Conservation (phyloP, 2,888 invertebrate genomes). For the Cancer borealis region DNA sequence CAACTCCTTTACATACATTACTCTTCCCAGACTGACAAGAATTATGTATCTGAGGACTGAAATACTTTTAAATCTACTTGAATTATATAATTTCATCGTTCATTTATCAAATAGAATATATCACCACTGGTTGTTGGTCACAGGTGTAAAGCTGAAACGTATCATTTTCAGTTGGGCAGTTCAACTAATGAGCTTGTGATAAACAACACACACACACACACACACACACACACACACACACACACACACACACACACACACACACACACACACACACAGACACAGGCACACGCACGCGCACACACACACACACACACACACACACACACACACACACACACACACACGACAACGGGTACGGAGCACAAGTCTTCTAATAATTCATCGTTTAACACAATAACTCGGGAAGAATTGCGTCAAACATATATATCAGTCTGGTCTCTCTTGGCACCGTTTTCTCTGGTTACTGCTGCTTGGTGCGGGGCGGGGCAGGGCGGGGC, state of each 20-base stretch:
- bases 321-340: constrained; percentile 17
- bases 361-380: neutral
- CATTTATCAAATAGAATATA: no score
- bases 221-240: neutral
- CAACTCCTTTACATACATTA: no score
- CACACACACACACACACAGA: no score
- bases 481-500: neutral
- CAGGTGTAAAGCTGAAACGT: no score
- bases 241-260: neutral
- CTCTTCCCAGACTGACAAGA: no score
- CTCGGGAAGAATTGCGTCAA: neutral
- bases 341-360: neutral
- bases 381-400: neutral
- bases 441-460: neutral
- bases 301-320: constrained; percentile 17
- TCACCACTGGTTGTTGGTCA: no score
- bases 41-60: no score
- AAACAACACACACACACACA: neutral
- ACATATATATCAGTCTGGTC: neutral
- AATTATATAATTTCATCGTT: no score
- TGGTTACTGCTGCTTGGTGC: neutral
- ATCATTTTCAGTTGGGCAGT: no score
- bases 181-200: no score
- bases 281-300: constrained; percentile 20
- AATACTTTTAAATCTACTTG: no score